Base-by-base conservation (phyloP, 1,140 invertebrate species). In the Nasonia longicornis region DNA sequence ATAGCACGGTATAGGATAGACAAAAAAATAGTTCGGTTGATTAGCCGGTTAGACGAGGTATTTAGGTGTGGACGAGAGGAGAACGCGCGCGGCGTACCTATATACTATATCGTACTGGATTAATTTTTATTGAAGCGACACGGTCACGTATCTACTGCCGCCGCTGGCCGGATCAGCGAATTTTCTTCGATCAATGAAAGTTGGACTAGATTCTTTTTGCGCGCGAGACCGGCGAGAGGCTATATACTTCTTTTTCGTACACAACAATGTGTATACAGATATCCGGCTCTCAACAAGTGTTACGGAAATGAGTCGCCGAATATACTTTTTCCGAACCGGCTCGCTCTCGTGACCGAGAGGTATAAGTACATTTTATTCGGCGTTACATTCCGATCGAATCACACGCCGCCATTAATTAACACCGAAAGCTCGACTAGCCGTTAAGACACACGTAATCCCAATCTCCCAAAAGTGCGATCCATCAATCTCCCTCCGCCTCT, bases 111-210 rank as follows among this genome's bases (percentile, higher is more conserved):
- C 10, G 31, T 35, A 35, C 38, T 42, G 11, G 73, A 75, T 75
- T 75, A 22, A 75, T 63, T 64, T 38, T 75, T 64, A 75, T 64
- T 64, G 20, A n/a, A 16, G 29, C 16, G 72, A 74, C 48, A 74
- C 48, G 38, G 16, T 58, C 73, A 52, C 52, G 52, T 63, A 74
- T 11, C 26, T 26, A 14, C 26, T 63, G 45, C 26, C 67, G 29
- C 2, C 29, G 26, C 0, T 31, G 14, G 20, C 0, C 63, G 6
- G 35, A 75, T 75, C 52, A n/a, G 52, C 45, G 45, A 75, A 75
- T 64, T 64, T 58, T 75, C 73, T 75, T 64, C 22, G 48, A 64
- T 75, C 52, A 64, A 75, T 64, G 52, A 63, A 75, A 70, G 69
- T 70, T 70, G 69, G 35, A 16, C 69, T 70, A 70, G 69, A 35